Evolutionary conservation across 2,888 invertebrate genomes (phyloP).

Genomic region (Heliconius aoede): DNA sequence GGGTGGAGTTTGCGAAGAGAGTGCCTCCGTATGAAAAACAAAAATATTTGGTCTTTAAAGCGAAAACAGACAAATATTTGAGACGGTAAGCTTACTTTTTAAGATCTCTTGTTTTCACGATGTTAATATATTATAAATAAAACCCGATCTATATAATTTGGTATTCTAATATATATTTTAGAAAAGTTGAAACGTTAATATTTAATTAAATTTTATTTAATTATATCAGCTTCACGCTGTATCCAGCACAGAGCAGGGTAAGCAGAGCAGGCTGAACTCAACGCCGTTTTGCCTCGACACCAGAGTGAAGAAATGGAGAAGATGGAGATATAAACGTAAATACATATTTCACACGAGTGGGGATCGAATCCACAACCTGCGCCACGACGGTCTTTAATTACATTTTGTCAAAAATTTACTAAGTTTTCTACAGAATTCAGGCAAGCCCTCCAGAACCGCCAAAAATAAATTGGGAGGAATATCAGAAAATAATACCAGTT

Average conservation of each 20-base stretch:
- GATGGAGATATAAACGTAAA: too few species aligned
- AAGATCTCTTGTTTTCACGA: background rate
- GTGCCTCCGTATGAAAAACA: slow-evolving; percentile 64
- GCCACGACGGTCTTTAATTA: too few species aligned
- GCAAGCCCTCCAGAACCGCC: slow-evolving; percentile 66
- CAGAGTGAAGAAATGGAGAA: too few species aligned
- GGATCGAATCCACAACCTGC: too few species aligned
- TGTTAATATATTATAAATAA: background rate
- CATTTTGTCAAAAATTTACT: background rate
- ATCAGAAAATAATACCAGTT: slow-evolving; percentile 63
- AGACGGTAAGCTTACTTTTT: slow-evolving; percentile 56
- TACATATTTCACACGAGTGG: too few species aligned
- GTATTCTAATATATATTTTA: too few species aligned
- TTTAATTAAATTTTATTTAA: background rate
- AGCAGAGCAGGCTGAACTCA: too few species aligned
- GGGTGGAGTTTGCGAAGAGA: slow-evolving; percentile 65
- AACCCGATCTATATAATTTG: too few species aligned
- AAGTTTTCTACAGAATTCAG: slow-evolving; percentile 57
- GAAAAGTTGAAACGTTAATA: background rate
- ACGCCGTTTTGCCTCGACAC: too few species aligned
- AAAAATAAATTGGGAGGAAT: slow-evolving; percentile 71
- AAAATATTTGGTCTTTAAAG: slow-evolving; percentile 68
- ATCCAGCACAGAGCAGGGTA: too few species aligned
- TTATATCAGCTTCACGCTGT: too few species aligned
- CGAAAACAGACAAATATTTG: slow-evolving; percentile 67